Conservation (phyloP, 2,797 vertebrate species). For the Gouania willdenowi region DNA sequence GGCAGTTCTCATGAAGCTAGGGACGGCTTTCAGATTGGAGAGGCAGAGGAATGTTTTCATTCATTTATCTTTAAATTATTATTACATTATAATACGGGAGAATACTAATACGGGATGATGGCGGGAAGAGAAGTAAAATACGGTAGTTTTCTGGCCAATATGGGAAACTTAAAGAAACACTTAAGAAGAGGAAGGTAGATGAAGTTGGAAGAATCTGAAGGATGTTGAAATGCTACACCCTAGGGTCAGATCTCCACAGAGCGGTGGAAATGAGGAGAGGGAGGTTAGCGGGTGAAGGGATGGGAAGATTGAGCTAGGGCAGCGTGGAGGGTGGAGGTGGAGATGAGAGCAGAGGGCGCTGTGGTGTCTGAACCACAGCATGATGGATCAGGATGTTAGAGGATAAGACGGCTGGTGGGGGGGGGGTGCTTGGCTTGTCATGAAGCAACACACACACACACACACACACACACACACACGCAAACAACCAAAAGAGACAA, state of each 20-base stretch:
- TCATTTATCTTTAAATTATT: too few relatives aligned
- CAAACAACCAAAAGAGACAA: too few relatives aligned
- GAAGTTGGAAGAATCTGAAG: slow-evolving; percentile 33
- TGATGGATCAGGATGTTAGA: slow-evolving; percentile 66
- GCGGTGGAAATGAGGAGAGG: slow-evolving; percentile 31
- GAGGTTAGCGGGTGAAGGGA: slow-evolving; percentile 31
- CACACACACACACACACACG: background rate
- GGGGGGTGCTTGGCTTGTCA: slow-evolving; percentile 46
- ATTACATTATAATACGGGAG: too few relatives aligned
- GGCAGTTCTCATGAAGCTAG: too few relatives aligned
- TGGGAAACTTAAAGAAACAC: slow-evolving; percentile 6
- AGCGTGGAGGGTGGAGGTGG: slow-evolving; percentile 40
- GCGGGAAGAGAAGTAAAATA: slow-evolving; percentile 47
- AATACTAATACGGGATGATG: too few relatives aligned
- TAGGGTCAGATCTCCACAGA: too few relatives aligned
- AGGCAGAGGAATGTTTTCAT: too few relatives aligned
- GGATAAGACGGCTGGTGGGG: slow-evolving; percentile 54
- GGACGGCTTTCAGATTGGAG: too few relatives aligned
- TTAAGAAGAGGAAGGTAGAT: slow-evolving; percentile 6
- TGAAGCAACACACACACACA: slow-evolving; percentile 21
- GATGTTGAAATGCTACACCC: too few relatives aligned
- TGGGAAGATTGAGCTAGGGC: slow-evolving; percentile 29
- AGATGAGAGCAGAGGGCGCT: slow-evolving; percentile 16
- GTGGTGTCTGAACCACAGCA: slow-evolving; percentile 32
- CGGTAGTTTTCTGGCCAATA: too few relatives aligned